Conservation (phyloP, 1,140 invertebrate species). For the Drosophila subobscura region DNA sequence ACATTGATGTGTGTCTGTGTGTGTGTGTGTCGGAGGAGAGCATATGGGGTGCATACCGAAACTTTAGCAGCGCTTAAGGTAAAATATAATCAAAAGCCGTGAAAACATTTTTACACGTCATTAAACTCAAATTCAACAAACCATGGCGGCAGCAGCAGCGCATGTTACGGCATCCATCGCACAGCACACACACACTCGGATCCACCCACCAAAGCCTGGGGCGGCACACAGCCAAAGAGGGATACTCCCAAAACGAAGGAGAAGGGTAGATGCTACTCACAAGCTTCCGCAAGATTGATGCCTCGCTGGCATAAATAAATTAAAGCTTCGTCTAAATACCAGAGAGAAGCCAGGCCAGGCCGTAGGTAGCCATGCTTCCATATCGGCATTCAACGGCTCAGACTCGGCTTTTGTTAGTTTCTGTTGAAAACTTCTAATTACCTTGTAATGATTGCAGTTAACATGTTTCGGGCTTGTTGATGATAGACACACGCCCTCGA, state of each 20-base stretch:
- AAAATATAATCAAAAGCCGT: slow-evolving; percentile 82
- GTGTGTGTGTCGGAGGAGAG: slow-evolving; percentile 13
- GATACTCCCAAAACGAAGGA: not conserved
- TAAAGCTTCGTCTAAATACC: slow-evolving; percentile 42
- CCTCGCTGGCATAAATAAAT: slow-evolving; percentile 72
- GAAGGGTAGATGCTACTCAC: slow-evolving; percentile 32
- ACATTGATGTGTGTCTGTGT: slow-evolving; percentile 17
- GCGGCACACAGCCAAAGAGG: slow-evolving; percentile 22
- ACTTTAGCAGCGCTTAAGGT: slow-evolving; percentile 76
- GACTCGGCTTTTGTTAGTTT: slow-evolving; percentile 41
- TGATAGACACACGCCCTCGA: not conserved
- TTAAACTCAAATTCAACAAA: slow-evolving; percentile 82
- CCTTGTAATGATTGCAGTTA: slow-evolving; percentile 69
- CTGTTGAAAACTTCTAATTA: slow-evolving; percentile 69
- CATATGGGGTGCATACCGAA: slow-evolving; percentile 18
- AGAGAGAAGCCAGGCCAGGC: not conserved
- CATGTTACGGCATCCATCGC: slow-evolving; percentile 65
- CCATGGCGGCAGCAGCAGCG: slow-evolving; percentile 51
- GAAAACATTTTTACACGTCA: slow-evolving; percentile 82
- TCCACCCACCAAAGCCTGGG: slow-evolving; percentile 22
- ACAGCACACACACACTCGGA: slow-evolving; percentile 20
- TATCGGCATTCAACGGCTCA: not conserved
- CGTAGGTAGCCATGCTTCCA: no score
- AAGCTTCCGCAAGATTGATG: slow-evolving; percentile 72
- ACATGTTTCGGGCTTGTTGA: slow-evolving; percentile 31